phyloP scores from a whole-genome alignment of 2,888 invertebrate species.

The Tenthredo amoena region DNA sequence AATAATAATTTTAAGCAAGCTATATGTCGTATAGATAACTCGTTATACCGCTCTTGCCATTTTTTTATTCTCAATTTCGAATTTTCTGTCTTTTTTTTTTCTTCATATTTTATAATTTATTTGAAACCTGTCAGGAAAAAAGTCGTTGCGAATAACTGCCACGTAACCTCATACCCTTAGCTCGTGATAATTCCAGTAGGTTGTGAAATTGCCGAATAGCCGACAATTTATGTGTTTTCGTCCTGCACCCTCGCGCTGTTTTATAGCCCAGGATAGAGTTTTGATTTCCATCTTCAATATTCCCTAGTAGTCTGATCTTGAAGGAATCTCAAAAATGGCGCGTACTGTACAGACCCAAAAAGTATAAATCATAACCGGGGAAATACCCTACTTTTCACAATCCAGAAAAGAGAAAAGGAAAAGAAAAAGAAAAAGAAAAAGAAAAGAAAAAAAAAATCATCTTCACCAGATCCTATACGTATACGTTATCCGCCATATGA shows the following conservation, averaged over 20 bases:
- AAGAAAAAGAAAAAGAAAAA: background rate
- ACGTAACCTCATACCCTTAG: background rate
- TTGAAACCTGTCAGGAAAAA: background rate
- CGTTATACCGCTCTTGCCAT: background rate
- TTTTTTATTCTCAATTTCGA: background rate
- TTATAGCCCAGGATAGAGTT: slow-evolving; percentile 40
- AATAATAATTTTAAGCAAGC: slow-evolving; percentile 33
- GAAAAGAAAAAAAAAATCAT: background rate
- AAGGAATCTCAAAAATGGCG: slow-evolving; percentile 7
- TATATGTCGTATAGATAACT: background rate
- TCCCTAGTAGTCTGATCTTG: slow-evolving; percentile 9
- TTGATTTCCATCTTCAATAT: slow-evolving; percentile 48
- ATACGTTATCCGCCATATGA: too few relatives aligned
- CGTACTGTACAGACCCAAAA: background rate
- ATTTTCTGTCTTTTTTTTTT: background rate
- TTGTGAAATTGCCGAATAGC: slow-evolving; percentile 44
- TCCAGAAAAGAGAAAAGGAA: background rate
- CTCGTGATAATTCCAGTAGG: slow-evolving; percentile 38
- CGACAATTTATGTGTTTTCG: slow-evolving; percentile 49
- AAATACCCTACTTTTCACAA: background rate
- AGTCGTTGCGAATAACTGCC: slow-evolving; percentile 37
- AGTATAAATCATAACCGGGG: background rate
- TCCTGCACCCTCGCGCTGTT: slow-evolving; percentile 43
- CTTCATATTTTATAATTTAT: background rate
- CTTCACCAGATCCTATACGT: background rate